Evolutionary conservation across 1,140 invertebrate species (phyloP), one percentile per base, ranked within the genome.

Genomic region (Aphelinus certus): DNA sequence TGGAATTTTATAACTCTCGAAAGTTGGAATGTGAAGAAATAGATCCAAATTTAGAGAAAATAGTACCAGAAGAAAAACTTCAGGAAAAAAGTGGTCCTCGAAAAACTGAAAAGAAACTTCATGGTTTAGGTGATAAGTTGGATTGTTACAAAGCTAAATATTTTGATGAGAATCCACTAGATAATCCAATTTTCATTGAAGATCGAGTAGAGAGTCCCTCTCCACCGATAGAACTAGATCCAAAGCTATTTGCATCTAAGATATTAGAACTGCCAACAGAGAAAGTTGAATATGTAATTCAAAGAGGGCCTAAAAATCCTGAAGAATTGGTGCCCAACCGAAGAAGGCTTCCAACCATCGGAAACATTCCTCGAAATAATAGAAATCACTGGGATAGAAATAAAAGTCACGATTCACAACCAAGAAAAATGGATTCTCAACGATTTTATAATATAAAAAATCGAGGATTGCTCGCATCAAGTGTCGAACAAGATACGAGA

Each of bases 161-260:
- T 85, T 94, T 94, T 80, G 93, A 92, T 57, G 84, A 89, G 61
- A 89, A 94, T 84, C 93, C 93, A 2, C 83, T 94, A 66, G 93
- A 95, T 78, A 94, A 90, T 88, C 93, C 93, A 0, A 87, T 94
- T 75, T 94, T 94, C 82, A 84, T 89, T 67, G 93, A 94, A 85
- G 82, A 86, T 63, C 51, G 78, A 48, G 77, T 88, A 3, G 83
- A 81, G 1, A 47, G 77, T 3, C 80, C 83, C 0, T 60, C 73
- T 43, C 53, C 78, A 4, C 84, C 84, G 0, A 3, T 61, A 3
- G 83, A 87, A 78, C 69, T 87, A 7, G 55, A 86, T 68, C 62
- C 80, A 0, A 71, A 69, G 42, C 68, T 70, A 42, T 84, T 88
- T 56, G 77, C 82, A 2, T 76, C 79, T 0, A 82, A 77, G 65